Base-by-base conservation (phyloP, 1,140 invertebrate species). In the Leptestheria dahalacensis region DNA sequence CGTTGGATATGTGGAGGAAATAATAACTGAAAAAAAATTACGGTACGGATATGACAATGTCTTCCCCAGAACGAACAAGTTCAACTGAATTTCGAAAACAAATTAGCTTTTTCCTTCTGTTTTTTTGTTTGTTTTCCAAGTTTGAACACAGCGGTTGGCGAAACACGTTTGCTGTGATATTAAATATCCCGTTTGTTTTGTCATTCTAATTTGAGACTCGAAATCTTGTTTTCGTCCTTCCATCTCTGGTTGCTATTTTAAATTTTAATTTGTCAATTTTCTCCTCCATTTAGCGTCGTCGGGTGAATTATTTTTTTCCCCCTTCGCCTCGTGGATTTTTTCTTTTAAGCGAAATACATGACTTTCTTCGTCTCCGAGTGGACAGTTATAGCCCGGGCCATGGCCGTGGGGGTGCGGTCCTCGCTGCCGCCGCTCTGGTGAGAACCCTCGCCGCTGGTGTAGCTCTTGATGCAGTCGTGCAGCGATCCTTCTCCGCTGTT, bases 311-410 rank as follows among this genome's bases (percentile, higher is more conserved):
- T n/a, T n/a, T n/a, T n/a, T n/a, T n/a, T n/a, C n/a, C n/a, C n/a
- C n/a, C n/a, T n/a, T n/a, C n/a, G n/a, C n/a, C n/a, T n/a, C n/a
- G n/a, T n/a, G n/a, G n/a, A n/a, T n/a, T n/a, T n/a, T n/a, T n/a
- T 18, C 29, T 24, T 55, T 75, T 73, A 98, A 71, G 94, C 94
- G 75, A 97, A 98, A 78, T 98, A 99, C 94, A 98, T 98, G 70
- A 98, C 95, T 77, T 93, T 91, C 74, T 93, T 94, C 65, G 95
- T 97, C 72, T 98, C 92, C 0, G 91, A 89, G 75, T 99, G 96
- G 56, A 99, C 94, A n/a, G 94, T 95, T 63, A 99, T 96, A 58
- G 96, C 95, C 65, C 95, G 79, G 23, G 93, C 92, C 93, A 99
- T 95, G 61, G 93, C 94, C 55, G 89, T 87, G 21, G 93, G 91